Base-by-base conservation (phyloP, 2,113 vertebrate genomes). In the Butorides virescens region DNA sequence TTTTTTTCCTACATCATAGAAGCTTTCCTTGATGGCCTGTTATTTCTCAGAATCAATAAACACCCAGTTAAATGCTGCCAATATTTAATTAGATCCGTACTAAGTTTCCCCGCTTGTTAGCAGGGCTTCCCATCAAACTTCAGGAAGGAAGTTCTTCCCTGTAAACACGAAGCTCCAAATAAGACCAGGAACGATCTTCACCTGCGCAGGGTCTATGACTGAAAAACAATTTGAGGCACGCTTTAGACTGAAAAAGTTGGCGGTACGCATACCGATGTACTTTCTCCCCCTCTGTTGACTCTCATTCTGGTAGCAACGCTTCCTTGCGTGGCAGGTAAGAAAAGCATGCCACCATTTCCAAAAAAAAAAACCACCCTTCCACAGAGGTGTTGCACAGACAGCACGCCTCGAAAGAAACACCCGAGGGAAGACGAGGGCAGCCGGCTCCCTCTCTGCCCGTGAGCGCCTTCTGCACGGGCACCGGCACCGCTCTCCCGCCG, bases 111-210 rank as follows among this genome's bases (percentile, higher is more conserved):
- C 34, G 61, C 76, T 56, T 39, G 25, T 44, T 75, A 83, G 46
- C 76, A 71, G 29, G 22, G 44, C 80, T 89, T 89, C 58, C 82
- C 87, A 78, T 58, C 74, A 65, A 56, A 49, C 37, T 77, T 85
- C 72, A 92, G 90, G 83, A 92, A 96, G 90, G 84, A 95, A 94
- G 62, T 19, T 65, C 77, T 56, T 86, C 53, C 49, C 58, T 81
- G 84, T 79, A 88, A 91, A 88, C 63, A 66, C 7, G 0, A 76
- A 82, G 59, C 34, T 90, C 36, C 78, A 55, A 87, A 66, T 0
- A 86, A 86, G 58, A 89, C 39, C 23, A 15, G 44, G 29, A 39
- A 34, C 1, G 1, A 20, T 25, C 55, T 86, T 56, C 73, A 92
- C 75, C 86, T 94, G 55, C 53, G 39, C 26, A 30, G 42, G 44